Evolutionary conservation across 92 coral and sea anemone genomes (phyloP), one percentile per base, ranked within the genome.

Genomic region (Heteractis magnifica): DNA sequence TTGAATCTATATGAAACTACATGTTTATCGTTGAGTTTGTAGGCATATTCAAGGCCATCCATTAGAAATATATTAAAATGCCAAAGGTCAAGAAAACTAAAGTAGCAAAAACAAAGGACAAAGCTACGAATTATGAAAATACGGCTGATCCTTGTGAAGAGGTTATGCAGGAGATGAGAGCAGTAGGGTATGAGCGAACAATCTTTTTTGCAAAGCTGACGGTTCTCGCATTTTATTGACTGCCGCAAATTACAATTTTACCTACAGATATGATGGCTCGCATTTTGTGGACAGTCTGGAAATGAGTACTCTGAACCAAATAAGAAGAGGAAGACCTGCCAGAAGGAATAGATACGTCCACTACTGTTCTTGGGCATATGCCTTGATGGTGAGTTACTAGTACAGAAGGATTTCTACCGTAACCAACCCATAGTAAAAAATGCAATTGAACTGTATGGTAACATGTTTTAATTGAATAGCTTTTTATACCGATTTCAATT

Each of bases 291-390:
- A 51, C 26, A 23, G 59, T 20, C 71, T 86, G 1, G 79, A 79
- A 71, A 51, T 20, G n/a, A 79, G 88, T 50, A 56, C 55, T 4
- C 85, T 65, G 21, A 59, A 53, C 5, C 56, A 73, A 18, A 71
- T 20, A 52, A 65, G 71, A 79, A 71, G 77, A 14, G 88, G 84
- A 14, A 85, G 79, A 75, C 85, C 76, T 4, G 79, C 80, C 3
- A 53, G 88, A 51, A 84, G 82, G 51, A 86, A 79, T 12, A 23
- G 85, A 50, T 80, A 72, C 62, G 15, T 80, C 4, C 85, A 86
- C 56, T 86, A 76, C 59, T 86, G 86, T 53, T 16, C 14, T n/a
- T 84, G 87, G 87, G 81, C 78, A 3, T 52, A 84, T 20, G 77
- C 87, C 2, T 71, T 84, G 20, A n/a, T 84, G 76, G 87, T 84